phyloP scores from a whole-genome alignment of 2,797 vertebrate species.

The Neopelma chrysocephalum region DNA sequence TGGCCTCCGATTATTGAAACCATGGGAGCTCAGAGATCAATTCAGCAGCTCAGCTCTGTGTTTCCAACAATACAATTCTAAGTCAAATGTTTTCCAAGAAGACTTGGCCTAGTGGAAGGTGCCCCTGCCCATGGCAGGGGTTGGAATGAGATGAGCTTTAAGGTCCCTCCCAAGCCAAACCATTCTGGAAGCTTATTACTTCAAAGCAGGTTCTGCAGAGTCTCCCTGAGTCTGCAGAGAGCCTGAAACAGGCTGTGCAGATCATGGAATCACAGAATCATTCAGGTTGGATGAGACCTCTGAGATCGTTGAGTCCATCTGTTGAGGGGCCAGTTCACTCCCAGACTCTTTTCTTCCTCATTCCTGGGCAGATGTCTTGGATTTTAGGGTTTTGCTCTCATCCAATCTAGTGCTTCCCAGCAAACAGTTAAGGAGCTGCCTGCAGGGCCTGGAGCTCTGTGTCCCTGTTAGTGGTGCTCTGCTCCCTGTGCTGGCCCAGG shows the following conservation, averaged over 20 bases:
- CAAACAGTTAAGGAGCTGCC: neutral
- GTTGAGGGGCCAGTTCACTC: rapidly evolving
- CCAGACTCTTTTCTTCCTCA: neutral
- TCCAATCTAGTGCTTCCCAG: neutral
- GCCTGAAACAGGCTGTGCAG: neutral
- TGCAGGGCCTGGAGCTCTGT: neutral
- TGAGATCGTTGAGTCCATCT: neutral
- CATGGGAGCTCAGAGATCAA: neutral
- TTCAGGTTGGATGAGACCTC: neutral
- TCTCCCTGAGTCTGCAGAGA: neutral
- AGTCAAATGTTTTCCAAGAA: neutral
- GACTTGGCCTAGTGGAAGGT: neutral
- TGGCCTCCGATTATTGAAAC: neutral
- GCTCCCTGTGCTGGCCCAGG: rapidly evolving
- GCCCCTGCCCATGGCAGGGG: neutral
- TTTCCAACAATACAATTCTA: neutral
- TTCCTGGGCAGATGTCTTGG: neutral
- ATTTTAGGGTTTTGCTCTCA: neutral
- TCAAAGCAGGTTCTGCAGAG: neutral
- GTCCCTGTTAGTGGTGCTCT: neutral
- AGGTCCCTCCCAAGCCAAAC: neutral
- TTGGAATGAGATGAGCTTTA: neutral
- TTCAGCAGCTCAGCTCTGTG: rapidly evolving
- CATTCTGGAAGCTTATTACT: rapidly evolving
- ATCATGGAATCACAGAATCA: neutral